A percentile compares a stretch with the other conserved stretches of the same genome.
Conservation (phyloP, 37 sponge, comb jelly and placozoan genomes). For the Corticium candelabrum region DNA sequence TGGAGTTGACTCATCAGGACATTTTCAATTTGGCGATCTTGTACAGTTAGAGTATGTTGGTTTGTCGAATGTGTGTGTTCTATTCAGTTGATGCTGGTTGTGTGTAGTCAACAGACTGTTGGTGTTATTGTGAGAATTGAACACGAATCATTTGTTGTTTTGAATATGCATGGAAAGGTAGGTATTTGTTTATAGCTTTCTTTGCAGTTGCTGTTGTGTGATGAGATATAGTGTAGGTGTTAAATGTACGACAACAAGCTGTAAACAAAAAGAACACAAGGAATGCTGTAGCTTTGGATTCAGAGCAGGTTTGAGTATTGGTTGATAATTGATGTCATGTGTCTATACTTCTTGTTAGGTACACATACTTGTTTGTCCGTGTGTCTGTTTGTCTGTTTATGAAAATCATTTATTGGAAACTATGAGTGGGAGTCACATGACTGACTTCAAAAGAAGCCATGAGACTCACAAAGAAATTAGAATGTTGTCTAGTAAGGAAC, state of each 20-base stretch:
- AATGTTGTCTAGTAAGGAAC: too few relatives aligned
- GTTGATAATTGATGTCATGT: too few relatives aligned
- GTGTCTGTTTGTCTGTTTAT: neutral
- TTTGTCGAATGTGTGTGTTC: neutral
- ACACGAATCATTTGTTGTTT: slow-evolving; percentile 78
- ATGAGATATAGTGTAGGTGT: slow-evolving; percentile 18
- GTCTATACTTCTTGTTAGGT: too few relatives aligned
- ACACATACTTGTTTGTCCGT: neutral
- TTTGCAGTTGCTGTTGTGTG: neutral
- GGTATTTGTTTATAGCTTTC: neutral
- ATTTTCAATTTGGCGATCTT: slow-evolving; percentile 87
- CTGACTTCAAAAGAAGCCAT: too few relatives aligned
- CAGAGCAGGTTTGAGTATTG: slow-evolving; percentile 42
- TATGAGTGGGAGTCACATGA: too few relatives aligned
- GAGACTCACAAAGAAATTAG: too few relatives aligned
- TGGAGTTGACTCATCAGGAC: slow-evolving; percentile 92
- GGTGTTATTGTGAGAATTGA: slow-evolving; percentile 91
- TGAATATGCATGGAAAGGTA: slow-evolving; percentile 85
- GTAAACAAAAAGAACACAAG: slow-evolving; percentile 70
- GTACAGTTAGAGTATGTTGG: slow-evolving; percentile 80
- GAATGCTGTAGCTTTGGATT: slow-evolving; percentile 72
- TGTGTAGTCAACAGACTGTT: slow-evolving; percentile 66
- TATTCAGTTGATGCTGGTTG: neutral
- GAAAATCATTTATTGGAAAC: too few relatives aligned
- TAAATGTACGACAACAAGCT: slow-evolving; percentile 53